Evolutionary conservation across 2,888 invertebrate genomes (phyloP), one percentile per base, ranked within the genome.

Genomic region (Neoaliturus tenellus): DNA sequence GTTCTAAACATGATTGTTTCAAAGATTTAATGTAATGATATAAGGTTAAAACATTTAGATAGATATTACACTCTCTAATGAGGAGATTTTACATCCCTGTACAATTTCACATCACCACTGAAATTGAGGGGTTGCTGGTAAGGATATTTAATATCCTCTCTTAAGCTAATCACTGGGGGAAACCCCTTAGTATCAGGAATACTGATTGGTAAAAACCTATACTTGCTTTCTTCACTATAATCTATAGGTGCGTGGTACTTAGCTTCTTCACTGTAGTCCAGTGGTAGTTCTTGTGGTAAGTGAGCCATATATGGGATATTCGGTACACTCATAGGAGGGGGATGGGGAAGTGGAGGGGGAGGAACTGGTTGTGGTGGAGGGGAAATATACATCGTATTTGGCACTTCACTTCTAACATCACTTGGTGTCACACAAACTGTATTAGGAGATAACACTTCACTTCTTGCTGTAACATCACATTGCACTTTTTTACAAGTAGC

Each of bases 181-280:
- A 31, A 67, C n/a, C 28, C 28, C 8, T 31, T 67, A 0, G 31
- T 31, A 6, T 67, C 67, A 6, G 31, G 31, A 31, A 33, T 12
- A 14, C 51, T 23, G 51, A 51, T 51, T 20, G 51, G 51, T 51
- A 51, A 23, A 23, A 51, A 51, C 51, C 51, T 51, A 20, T 39
- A 35, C 20, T 71, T 39, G 23, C 23, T n/a, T 23, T 71, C 35
- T 12, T 71, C 41, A 6, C 35, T 39, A 20, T 71, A 35, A 6
- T 71, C 71, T 35, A 71, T 71, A 5, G 71, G 71, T 17, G 39
- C 39, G 23, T 39, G 31, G 23, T 71, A 71, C n/a, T 71, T 71
- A 12, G 71, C 41, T n/a, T 71, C 71, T 12, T 71, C 71, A 39
- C 71, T 71, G 39, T 71, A 71, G 41, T 71, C 71, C 8, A 71